Evolutionary conservation across 2,888 invertebrate species (phyloP).

Genomic region (Ormyrus labotus): DNA sequence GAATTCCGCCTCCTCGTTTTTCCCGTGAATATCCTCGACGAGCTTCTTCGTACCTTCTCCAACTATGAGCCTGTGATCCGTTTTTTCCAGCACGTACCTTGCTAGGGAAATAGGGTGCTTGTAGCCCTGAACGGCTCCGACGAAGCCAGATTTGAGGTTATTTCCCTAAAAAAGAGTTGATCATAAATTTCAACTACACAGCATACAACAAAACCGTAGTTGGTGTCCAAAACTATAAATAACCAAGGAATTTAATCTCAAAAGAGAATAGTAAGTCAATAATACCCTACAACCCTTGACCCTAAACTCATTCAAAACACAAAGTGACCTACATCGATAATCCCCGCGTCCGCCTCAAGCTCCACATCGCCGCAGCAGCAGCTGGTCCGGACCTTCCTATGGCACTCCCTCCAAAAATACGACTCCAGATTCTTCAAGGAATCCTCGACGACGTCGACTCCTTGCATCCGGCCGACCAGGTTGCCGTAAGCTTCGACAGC

Average conservation of each 20-base stretch:
- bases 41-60: conserved; percentile 63
- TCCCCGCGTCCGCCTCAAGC: conserved; percentile 6
- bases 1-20: not conserved
- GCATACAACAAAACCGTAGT: too few relatives aligned
- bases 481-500: conserved; percentile 61
- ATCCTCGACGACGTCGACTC: conserved; percentile 61
- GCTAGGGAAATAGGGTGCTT: conserved; percentile 65
- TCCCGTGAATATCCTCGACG: conserved; percentile 37
- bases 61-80: conserved; percentile 62
- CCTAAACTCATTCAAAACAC: too few relatives aligned
- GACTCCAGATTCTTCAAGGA: conserved; percentile 63
- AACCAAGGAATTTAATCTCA: too few relatives aligned
- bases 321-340: not conserved
- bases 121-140: conserved; percentile 62
- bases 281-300: too few relatives aligned
- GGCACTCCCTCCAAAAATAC: conserved; percentile 57
- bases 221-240: too few relatives aligned
- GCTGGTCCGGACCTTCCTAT: conserved; percentile 53
- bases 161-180: conserved; percentile 53
- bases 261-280: too few relatives aligned
- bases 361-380: not conserved
- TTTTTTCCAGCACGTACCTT: conserved; percentile 62
- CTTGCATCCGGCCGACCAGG: conserved; percentile 59
- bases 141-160: conserved; percentile 59
- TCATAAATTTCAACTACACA: conserved; percentile 58